Conservation (phyloP, 2,888 invertebrate genomes). For the Brachypalpus laphriformis region DNA sequence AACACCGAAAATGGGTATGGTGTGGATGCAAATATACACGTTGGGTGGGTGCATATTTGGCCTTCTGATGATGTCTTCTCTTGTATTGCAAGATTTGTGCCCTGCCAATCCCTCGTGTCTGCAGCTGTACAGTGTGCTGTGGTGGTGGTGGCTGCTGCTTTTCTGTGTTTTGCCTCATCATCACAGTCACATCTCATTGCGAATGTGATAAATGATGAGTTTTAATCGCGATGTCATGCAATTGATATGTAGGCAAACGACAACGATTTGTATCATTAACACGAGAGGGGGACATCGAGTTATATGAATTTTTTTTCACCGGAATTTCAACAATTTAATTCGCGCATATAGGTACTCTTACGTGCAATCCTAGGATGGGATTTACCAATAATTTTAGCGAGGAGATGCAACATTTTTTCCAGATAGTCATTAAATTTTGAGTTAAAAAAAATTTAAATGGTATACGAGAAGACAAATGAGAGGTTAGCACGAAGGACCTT, state of each 20-base stretch:
- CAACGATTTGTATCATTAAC: conserved; percentile 45
- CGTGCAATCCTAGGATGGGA: conserved; percentile 21
- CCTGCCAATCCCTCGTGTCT: conserved; percentile 1
- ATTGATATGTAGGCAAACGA: conserved; percentile 54
- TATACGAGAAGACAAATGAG: conserved; percentile 43
- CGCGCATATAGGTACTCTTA: not conserved
- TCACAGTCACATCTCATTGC: conserved; percentile 16
- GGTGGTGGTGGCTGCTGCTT: not conserved
- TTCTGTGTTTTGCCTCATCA: conserved; percentile 47
- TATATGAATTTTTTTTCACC: not conserved
- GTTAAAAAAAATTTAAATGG: conserved; percentile 18
- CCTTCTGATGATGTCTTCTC: conserved; percentile 16
- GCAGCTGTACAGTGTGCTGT: not conserved
- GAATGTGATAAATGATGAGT: conserved; percentile 59
- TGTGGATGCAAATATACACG: conserved; percentile 13
- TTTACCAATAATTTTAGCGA: conserved; percentile 34
- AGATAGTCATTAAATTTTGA: conserved; percentile 8
- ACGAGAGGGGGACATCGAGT: not conserved
- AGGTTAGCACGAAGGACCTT: conserved; percentile 41
- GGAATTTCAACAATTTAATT: conserved; percentile 44
- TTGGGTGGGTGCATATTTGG: conserved; percentile 35
- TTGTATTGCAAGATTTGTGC: not conserved
- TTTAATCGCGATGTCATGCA: conserved; percentile 50
- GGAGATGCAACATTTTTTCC: conserved; percentile 26
- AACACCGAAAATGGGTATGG: not conserved